Percentiles rank a stretch among this genome's conserved stretches.
Conservation (phyloP, 2,113 vertebrate species). For the Centrocercus urophasianus region DNA sequence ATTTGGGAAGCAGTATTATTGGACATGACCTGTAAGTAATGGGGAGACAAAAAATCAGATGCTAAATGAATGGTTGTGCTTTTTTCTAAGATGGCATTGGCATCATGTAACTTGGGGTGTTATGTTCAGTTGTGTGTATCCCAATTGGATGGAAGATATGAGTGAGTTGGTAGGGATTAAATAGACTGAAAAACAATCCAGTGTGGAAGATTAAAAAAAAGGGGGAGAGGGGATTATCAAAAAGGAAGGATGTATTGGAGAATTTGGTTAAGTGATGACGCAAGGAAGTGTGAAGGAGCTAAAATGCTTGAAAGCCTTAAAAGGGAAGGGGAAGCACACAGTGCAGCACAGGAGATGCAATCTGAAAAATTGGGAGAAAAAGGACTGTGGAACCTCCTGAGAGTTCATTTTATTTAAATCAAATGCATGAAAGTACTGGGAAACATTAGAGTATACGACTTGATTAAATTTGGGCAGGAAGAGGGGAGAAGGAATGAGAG, state of each 20-base stretch:
- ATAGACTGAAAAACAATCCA: not conserved
- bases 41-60: not conserved
- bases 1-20: constrained; percentile 11
- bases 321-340: not conserved
- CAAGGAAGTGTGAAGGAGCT: not conserved
- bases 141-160: not conserved
- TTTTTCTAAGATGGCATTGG: not conserved
- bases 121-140: not conserved
- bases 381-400: not conserved
- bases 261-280: not conserved
- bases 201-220: not conserved
- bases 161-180: not conserved
- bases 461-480: not conserved
- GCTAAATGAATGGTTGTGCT: not conserved
- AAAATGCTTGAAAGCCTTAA: not conserved
- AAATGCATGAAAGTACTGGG: not conserved
- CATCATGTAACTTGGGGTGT: not conserved
- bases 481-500: not conserved
- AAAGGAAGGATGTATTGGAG: not conserved
- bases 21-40: not conserved
- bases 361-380: not conserved
- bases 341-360: not conserved
- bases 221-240: not conserved
- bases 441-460: not conserved
- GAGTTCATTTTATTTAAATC: not conserved